These are phyloP conservation scores for Petrocephalus microphthalmus DNA, from an alignment of 2,113 vertebrate species.

Conservation along the genomic window DNA sequence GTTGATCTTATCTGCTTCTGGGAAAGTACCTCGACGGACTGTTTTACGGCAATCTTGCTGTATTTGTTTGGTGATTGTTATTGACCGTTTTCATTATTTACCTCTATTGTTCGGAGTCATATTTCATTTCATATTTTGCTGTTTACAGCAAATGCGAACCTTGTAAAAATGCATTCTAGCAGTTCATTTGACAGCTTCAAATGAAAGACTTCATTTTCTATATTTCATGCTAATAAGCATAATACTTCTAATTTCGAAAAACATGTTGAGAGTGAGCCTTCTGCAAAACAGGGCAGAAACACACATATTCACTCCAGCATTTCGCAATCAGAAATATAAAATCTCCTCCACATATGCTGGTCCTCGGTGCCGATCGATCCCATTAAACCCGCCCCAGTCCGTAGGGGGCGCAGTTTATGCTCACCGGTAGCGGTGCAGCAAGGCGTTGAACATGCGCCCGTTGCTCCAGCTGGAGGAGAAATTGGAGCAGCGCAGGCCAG, in stretches of 20 bases:
- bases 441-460: conserved; percentile 96
- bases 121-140: not conserved
- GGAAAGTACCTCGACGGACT: not conserved
- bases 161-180: not conserved
- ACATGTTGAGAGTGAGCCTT: not conserved
- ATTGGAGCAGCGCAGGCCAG: conserved; percentile 88
- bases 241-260: not conserved
- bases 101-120: not conserved
- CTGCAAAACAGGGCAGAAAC: not conserved
- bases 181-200: not conserved
- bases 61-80: not conserved
- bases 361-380: not conserved
- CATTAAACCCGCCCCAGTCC: no score
- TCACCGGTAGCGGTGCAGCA: conserved; percentile 95
- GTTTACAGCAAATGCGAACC: not conserved
- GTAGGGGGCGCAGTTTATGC: not conserved
- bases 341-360: not conserved
- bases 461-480: conserved; percentile 94
- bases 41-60: not conserved
- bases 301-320: not conserved
- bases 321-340: not conserved
- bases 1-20: not conserved
- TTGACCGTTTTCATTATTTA: not conserved
- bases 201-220: not conserved
- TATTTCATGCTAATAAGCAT: not conserved